These are phyloP conservation scores for Asobara japonica DNA, from an alignment of 1,140 invertebrate genomes.

Conservation along the genomic window DNA sequence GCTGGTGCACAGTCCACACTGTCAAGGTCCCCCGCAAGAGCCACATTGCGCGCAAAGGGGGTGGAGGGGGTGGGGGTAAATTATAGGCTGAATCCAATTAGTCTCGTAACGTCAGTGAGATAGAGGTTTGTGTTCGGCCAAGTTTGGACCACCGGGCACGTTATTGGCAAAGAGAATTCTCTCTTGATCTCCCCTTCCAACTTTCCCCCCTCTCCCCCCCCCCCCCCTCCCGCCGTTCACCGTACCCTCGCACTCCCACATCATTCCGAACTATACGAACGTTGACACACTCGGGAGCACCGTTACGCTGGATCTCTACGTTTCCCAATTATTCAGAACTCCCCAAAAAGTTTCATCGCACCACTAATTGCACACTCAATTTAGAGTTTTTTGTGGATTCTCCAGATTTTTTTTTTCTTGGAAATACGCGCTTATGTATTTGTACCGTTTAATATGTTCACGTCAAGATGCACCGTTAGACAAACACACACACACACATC, in stretches of 20 bases:
- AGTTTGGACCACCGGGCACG: constrained; percentile 28
- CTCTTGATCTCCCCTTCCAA: neutral
- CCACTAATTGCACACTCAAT: constrained; percentile 8
- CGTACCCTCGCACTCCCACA: constrained; percentile 1
- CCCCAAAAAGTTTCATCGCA: constrained; percentile 18
- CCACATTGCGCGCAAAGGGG: no score
- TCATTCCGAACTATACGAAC: neutral
- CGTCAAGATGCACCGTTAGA: no score
- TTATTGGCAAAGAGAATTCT: constrained; percentile 32
- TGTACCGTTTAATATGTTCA: no score
- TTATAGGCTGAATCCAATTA: constrained; percentile 37
- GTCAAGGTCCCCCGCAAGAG: constrained; percentile 32
- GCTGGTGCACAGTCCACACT: constrained; percentile 18
- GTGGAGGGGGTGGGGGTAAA: constrained; percentile 30
- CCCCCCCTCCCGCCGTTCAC: no score
- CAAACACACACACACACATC: no score
- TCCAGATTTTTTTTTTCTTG: neutral
- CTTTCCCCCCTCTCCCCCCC: neutral
- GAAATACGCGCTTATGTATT: no score
- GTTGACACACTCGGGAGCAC: neutral
- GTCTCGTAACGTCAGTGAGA: constrained; percentile 26
- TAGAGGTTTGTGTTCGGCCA: constrained; percentile 24
- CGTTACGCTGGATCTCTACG: neutral
- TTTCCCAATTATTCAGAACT: constrained; percentile 29
- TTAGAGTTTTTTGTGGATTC: neutral